A percentile compares a stretch with the other conserved stretches of the same genome.
Conservation (phyloP, 1,140 invertebrate species). For the Temnothorax curvispinosus region DNA sequence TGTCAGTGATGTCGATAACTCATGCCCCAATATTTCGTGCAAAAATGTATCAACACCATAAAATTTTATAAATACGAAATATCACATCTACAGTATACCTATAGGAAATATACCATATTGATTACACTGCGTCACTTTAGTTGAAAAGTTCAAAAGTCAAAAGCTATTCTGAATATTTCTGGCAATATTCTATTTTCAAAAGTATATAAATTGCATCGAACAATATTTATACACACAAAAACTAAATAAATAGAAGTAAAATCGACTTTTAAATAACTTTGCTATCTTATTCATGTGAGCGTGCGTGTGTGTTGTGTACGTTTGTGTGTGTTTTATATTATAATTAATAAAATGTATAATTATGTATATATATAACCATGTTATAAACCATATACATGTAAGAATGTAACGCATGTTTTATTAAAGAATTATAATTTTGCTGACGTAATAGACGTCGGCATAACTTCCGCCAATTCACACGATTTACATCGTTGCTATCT, state of each 20-base stretch:
- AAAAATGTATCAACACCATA: conserved; percentile 29
- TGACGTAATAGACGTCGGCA: neutral
- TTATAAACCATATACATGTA: neutral
- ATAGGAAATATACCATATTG: neutral
- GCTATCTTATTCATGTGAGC: neutral
- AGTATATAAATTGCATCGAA: neutral
- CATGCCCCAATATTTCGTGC: neutral
- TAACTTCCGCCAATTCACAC: conserved; percentile 9
- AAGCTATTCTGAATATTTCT: neutral
- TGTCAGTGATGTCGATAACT: neutral
- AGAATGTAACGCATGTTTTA: neutral
- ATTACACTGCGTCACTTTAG: neutral
- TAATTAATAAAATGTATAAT: neutral
- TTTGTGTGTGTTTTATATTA: neutral
- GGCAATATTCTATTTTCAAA: neutral
- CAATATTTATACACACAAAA: neutral
- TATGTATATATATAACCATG: neutral
- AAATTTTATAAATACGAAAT: conserved; percentile 3
- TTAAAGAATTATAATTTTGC: conserved; percentile 5
- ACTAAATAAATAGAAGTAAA: neutral
- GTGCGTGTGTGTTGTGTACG: neutral
- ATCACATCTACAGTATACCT: neutral
- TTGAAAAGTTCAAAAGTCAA: neutral
- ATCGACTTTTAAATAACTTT: neutral
- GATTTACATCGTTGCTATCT: neutral